Conservation (phyloP, 30 jellyfish, hydroid and myxozoan genomes). For the Sanderia malayensis region DNA sequence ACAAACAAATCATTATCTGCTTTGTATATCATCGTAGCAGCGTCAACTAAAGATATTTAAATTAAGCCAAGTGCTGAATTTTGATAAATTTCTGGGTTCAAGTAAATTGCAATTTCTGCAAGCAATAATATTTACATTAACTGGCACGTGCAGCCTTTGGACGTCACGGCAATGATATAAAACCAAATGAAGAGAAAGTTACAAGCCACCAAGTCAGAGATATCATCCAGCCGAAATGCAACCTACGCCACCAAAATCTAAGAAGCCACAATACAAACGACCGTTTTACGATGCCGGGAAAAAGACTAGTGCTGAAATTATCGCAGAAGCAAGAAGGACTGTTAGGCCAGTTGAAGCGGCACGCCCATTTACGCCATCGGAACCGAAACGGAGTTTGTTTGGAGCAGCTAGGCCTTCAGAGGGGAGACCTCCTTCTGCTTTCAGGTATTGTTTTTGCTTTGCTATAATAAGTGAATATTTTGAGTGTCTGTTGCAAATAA, state of each 20-base stretch:
- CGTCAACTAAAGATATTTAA: too few relatives aligned
- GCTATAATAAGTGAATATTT: slow-evolving; percentile 6
- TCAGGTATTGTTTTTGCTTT: slow-evolving; percentile 62
- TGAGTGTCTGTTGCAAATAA: slow-evolving; percentile 12
- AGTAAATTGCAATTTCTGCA: too few relatives aligned
- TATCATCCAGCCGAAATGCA: too few relatives aligned
- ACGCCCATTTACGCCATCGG: slow-evolving; percentile 94
- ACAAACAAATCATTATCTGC: too few relatives aligned
- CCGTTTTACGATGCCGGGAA: slow-evolving; percentile 89
- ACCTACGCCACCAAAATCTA: slow-evolving; percentile 91
- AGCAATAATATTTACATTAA: too few relatives aligned
- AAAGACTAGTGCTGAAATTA: slow-evolving; percentile 91
- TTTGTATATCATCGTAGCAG: too few relatives aligned
- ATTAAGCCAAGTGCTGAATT: too few relatives aligned
- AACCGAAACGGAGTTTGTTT: slow-evolving; percentile 55
- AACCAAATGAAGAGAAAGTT: too few relatives aligned
- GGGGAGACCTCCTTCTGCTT: slow-evolving; percentile 84
- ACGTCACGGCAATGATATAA: too few relatives aligned
- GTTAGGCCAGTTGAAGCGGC: slow-evolving; percentile 77
- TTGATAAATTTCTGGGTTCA: too few relatives aligned
- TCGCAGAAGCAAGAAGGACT: slow-evolving; percentile 90
- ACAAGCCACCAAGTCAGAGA: too few relatives aligned
- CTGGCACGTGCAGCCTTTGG: too few relatives aligned
- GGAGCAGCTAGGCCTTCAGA: slow-evolving; percentile 45
- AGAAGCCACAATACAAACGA: slow-evolving; percentile 53